These are phyloP conservation scores for Bombus huntii DNA, from an alignment of 1,140 invertebrate genomes.

Conservation along the genomic window DNA sequence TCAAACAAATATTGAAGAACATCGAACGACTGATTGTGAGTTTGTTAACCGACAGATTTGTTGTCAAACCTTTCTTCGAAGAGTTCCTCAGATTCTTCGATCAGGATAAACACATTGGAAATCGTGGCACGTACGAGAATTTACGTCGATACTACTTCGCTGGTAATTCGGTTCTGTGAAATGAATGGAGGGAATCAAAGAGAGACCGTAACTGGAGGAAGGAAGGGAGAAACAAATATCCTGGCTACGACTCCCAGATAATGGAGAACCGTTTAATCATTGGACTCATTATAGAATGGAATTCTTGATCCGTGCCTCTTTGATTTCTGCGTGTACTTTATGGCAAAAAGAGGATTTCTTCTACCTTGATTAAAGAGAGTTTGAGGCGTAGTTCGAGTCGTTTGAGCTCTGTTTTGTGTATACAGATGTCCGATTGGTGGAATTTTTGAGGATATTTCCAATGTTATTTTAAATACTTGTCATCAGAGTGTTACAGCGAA, in stretches of 20 bases:
- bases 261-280: constrained; percentile 1
- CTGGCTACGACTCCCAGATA: neutral
- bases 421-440: too few species aligned
- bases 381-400: neutral
- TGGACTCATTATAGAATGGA: neutral
- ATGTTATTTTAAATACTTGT: too few species aligned
- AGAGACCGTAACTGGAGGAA: neutral
- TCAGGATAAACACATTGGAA: neutral
- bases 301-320: neutral
- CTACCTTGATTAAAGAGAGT: neutral
- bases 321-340: neutral
- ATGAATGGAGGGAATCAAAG: neutral
- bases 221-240: constrained; percentile 30
- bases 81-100: neutral
- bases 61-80: neutral
- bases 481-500: too few species aligned
- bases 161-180: neutral
- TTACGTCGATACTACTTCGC: neutral
- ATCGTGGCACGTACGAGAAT: neutral
- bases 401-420: too few species aligned
- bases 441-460: too few species aligned
- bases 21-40: too few species aligned
- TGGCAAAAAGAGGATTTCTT: neutral
- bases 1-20: too few species aligned
- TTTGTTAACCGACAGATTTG: neutral